Percentiles rank a stretch among this genome's conserved stretches.
Evolutionary conservation across 2,888 invertebrate species (phyloP).

Genomic region (Rotaria magnacalcarata): DNA sequence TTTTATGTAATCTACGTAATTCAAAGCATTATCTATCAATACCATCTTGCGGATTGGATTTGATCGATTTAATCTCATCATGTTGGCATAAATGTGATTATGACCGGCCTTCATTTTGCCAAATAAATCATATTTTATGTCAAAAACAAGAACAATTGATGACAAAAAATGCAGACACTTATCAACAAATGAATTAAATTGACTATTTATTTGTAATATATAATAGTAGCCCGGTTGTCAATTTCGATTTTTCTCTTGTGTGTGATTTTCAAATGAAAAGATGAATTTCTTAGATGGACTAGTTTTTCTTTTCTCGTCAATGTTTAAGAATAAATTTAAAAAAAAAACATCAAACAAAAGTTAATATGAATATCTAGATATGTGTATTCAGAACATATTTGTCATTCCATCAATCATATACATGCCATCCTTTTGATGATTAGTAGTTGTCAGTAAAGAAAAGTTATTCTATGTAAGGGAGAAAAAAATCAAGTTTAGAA

Average conservation of each 20-base stretch:
- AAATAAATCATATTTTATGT: not conserved
- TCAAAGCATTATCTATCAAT: not conserved
- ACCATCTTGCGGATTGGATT: not conserved
- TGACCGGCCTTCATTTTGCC: conserved; percentile 21
- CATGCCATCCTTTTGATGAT: too few species aligned
- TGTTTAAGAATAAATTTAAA: not conserved
- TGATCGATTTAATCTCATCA: conserved; percentile 4
- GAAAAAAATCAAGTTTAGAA: too few species aligned
- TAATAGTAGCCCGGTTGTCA: conserved; percentile 18
- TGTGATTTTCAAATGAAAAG: not conserved
- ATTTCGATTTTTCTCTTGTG: not conserved
- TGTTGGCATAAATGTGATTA: conserved; percentile 31
- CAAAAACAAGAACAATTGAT: conserved; percentile 17
- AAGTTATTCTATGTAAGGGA: too few species aligned
- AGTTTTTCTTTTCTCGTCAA: not conserved
- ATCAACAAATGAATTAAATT: not conserved
- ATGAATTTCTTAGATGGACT: not conserved
- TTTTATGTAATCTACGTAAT: not conserved
- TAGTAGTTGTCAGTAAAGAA: too few species aligned
- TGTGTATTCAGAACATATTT: too few species aligned
- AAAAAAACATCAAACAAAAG: too few species aligned
- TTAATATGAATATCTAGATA: too few species aligned
- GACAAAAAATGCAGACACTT: not conserved
- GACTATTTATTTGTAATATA: not conserved
- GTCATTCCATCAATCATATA: too few species aligned